Conservation (phyloP, 2,113 vertebrate genomes). For the Cryptomyrus ogoouensis region DNA sequence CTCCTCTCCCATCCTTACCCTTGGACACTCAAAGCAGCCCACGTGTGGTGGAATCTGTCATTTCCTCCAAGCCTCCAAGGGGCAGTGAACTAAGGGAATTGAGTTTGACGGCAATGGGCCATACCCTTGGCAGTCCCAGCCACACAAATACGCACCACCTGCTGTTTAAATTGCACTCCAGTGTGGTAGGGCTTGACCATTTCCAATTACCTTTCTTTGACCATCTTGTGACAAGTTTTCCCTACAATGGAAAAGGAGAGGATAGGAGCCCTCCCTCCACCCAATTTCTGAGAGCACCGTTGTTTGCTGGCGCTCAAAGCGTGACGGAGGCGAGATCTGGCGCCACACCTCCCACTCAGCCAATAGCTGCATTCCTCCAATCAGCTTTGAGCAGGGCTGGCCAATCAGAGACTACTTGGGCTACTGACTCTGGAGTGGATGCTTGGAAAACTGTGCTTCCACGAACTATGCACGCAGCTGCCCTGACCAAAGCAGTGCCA, state of each 20-base stretch:
- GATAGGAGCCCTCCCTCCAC: background rate
- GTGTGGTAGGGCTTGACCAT: background rate
- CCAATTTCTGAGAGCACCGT: background rate
- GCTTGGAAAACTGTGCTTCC: background rate
- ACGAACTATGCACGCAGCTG: background rate
- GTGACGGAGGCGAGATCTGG: constrained; percentile 10
- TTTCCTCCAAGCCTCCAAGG: constrained; percentile 15
- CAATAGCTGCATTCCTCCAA: constrained; percentile 29
- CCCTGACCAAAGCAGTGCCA: background rate
- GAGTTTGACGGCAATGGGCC: background rate
- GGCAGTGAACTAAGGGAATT: background rate
- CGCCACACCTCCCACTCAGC: constrained; percentile 27
- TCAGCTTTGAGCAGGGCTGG: constrained; percentile 13
- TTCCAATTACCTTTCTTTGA: background rate
- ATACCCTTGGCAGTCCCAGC: background rate
- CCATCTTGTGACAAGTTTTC: background rate
- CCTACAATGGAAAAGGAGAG: background rate
- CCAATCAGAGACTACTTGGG: constrained; percentile 10
- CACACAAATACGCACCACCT: background rate
- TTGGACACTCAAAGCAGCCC: background rate
- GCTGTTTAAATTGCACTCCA: background rate
- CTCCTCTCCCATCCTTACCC: background rate
- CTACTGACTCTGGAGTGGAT: constrained; percentile 15
- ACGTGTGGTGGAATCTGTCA: background rate
- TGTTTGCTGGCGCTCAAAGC: constrained; percentile 14